Percentiles rank a stretch among this genome's conserved stretches.
Conservation (phyloP, 2,888 invertebrate genomes). For the Stenchaetothrips biformis region DNA sequence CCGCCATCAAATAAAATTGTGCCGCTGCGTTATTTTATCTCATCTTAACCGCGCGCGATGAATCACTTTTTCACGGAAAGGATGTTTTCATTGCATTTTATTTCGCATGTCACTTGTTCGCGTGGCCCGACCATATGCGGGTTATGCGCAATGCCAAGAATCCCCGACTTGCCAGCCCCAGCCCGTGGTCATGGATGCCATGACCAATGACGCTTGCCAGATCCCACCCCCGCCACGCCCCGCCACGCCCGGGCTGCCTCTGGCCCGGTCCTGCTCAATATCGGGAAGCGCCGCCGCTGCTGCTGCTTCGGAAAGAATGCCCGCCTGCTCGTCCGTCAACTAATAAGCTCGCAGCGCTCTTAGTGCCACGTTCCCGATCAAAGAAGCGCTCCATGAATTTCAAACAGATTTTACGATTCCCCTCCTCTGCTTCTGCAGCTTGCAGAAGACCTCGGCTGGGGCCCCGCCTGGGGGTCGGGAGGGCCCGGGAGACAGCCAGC, state of each 20-base stretch:
- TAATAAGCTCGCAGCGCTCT: background rate
- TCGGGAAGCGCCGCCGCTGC: background rate
- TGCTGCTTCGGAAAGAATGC: background rate
- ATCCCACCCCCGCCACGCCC: background rate
- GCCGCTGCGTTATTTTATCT: background rate
- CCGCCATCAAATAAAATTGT: background rate
- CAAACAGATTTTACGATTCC: slow-evolving; percentile 14
- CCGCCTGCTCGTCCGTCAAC: background rate
- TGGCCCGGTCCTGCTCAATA: background rate
- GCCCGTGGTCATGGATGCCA: no score
- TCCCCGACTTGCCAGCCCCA: no score
- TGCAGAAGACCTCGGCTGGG: background rate
- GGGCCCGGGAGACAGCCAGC: no score
- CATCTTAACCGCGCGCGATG: background rate
- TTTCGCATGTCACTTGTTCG: no score
- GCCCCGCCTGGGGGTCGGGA: no score
- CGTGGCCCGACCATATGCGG: no score
- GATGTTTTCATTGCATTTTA: no score
- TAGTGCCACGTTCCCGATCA: background rate
- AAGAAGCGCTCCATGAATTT: background rate
- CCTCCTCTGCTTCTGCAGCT: background rate
- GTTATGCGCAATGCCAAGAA: no score
- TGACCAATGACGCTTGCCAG: background rate
- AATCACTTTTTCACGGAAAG: no score
- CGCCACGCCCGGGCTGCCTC: no score